These are phyloP conservation scores for Neocrepidodera transversa DNA, from an alignment of 2,888 invertebrate genomes.

Conservation along the genomic window DNA sequence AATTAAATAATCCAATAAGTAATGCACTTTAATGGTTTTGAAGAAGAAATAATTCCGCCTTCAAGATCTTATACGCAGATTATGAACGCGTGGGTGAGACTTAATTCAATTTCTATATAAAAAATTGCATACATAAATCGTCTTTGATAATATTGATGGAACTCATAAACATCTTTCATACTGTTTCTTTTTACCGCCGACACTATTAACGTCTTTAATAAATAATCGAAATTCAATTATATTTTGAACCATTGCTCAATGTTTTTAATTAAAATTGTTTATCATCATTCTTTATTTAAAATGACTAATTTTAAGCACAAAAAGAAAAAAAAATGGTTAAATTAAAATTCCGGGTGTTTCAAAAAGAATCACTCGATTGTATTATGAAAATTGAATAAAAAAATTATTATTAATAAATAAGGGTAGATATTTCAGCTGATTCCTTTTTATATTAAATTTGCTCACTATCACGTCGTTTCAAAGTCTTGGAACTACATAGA, in stretches of 20 bases:
- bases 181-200: neutral
- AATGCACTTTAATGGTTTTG: slow-evolving; percentile 1
- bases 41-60: slow-evolving; percentile 6
- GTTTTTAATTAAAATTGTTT: neutral
- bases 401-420: too few relatives aligned
- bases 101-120: slow-evolving; percentile 15
- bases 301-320: too few relatives aligned
- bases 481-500: too few relatives aligned
- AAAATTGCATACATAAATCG: slow-evolving; percentile 10
- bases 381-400: too few relatives aligned
- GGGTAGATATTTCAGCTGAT: too few relatives aligned
- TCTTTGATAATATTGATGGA: slow-evolving; percentile 9
- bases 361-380: too few relatives aligned
- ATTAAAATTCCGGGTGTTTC: too few relatives aligned
- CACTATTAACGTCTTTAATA: slow-evolving; percentile 20
- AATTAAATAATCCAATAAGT: too few relatives aligned
- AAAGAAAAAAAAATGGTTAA: too few relatives aligned
- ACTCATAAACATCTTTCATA: slow-evolving; percentile 12
- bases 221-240: slow-evolving; percentile 30
- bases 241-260: neutral
- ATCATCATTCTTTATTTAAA: too few relatives aligned
- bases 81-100: slow-evolving; percentile 1
- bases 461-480: too few relatives aligned
- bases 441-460: too few relatives aligned
- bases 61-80: slow-evolving; percentile 14